Base-by-base conservation (phyloP, 2,797 vertebrate species). In the Enteromius thamalakanensis region DNA sequence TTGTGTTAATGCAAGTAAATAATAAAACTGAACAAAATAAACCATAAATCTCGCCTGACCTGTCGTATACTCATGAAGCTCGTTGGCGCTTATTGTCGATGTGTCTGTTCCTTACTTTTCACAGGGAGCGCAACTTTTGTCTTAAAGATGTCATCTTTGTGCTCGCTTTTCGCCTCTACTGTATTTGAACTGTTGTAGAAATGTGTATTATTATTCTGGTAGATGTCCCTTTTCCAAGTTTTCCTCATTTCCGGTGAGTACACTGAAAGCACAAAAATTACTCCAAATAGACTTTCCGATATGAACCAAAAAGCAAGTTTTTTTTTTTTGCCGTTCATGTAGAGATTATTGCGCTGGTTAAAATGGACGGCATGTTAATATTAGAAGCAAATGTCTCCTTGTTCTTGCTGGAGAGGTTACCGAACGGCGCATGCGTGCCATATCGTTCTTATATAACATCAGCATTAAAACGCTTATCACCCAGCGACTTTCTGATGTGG, bases 1-100 rank as follows among this genome's bases (percentile, higher is more conserved):
- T 42, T 82, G 17, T 76, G 11, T 58, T 29, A 47, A 32, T 45
- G 21, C 37, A 83, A 76, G 45, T 68, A 17, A 68, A 76, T n/a
- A 82, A 72, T 10, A 74, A 19, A 60, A 69, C 1, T 2, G 6
- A 47, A n/a, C 58, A 15, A 62, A 1, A 0, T 1, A 29, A 21
- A 42, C 9, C 3, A 11, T 5, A 45, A 29, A 21, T 71, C 19
- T 3, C 1, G 29, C 68, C 42, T 29, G 29, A 65, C 55, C 42
- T 81, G 55, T 70, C 1, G 12, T 10, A n/a, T 14, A 6, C 26
- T 79, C 11, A 8, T 47, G 47, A 17, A n/a, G 12, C 37, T 47
- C 21, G 8, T 45, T 60, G 40, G 14, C 45, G 7, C 32, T 1
- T 10, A 23, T 76, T 58, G 34, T 55, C 1, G 2, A 23, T 76